Evolutionary conservation across 2,113 vertebrate species (phyloP).

Genomic region (Craseonycteris thonglongyai): DNA sequence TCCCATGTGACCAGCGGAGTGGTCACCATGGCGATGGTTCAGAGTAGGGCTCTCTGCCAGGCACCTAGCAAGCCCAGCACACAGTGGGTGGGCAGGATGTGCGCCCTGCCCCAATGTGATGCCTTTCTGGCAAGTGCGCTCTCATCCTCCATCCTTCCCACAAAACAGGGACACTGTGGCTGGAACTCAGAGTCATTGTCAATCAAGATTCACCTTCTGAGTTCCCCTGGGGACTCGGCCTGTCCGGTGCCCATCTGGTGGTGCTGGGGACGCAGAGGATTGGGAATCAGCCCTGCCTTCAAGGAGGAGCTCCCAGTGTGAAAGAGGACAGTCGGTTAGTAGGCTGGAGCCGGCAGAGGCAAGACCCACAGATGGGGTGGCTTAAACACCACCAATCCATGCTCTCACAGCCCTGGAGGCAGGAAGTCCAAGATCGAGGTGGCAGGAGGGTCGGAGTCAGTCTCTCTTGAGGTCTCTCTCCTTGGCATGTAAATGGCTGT

Average conservation of each 20-base stretch:
- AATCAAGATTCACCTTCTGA: accelerated
- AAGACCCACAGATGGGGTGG: not conserved
- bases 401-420: no score
- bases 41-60: accelerated
- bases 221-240: not conserved
- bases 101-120: accelerated
- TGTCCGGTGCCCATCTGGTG: not conserved
- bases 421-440: accelerated
- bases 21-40: not conserved
- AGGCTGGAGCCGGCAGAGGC: accelerated
- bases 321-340: accelerated
- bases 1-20: not conserved
- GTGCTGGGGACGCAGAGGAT: not conserved
- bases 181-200: not conserved
- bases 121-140: no score
- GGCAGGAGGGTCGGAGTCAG: accelerated
- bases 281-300: not conserved
- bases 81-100: no score
- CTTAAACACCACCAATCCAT: no score
- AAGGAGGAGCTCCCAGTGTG: accelerated
- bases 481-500: accelerated
- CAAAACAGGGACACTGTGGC: not conserved
- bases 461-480: not conserved
- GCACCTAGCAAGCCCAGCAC: not conserved
- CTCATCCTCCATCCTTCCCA: not conserved